Evolutionary conservation across 2,113 vertebrate species (phyloP).

Genomic region (Dendrocopos noguchii): DNA sequence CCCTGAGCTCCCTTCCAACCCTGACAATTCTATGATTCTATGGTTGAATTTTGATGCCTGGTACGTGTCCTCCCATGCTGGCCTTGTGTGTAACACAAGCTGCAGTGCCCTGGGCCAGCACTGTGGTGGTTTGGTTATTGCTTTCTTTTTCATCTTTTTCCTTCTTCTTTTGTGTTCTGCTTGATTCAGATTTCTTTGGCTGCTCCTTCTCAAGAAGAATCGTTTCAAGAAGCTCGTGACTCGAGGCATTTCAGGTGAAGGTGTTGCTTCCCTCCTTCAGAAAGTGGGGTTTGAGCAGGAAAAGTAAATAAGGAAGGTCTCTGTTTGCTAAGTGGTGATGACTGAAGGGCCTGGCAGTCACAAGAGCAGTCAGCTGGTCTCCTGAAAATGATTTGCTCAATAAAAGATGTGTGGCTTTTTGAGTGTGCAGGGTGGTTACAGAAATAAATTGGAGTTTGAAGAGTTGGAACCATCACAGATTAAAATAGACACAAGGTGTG

Average conservation of each 20-base stretch:
- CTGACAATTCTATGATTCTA: too few relatives aligned
- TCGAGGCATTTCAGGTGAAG: neutral
- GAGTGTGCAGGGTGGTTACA: neutral
- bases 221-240: neutral
- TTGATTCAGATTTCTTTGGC: neutral
- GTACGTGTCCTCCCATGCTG: neutral
- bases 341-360: neutral
- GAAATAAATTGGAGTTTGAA: neutral
- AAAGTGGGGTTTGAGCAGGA: neutral
- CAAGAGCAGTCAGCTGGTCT: neutral
- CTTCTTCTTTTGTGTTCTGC: conserved; percentile 21
- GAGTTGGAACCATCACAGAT: neutral
- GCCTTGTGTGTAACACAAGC: neutral
- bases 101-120: neutral
- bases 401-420: neutral
- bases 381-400: neutral
- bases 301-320: neutral
- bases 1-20: too few relatives aligned
- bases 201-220: neutral
- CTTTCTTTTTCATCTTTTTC: neutral
- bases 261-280: neutral
- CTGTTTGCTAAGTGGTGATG: neutral
- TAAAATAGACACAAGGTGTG: neutral
- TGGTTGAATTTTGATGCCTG: neutral
- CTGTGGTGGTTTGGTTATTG: neutral